phyloP scores from a whole-genome alignment of 2,888 invertebrate species.

The Hipparchia sbordonii region DNA sequence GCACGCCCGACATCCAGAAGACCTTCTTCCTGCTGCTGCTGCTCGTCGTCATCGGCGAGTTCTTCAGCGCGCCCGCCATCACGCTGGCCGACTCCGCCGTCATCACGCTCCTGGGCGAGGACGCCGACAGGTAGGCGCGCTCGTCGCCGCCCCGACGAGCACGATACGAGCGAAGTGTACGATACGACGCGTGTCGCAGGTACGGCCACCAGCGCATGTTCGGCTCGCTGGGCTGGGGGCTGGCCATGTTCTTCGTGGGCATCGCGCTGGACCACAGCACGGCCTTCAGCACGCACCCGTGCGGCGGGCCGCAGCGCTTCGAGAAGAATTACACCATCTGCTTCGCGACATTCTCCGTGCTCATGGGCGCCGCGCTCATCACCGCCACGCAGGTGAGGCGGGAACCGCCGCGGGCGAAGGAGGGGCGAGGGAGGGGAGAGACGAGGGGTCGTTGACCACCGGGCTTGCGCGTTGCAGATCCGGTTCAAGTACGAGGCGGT shows the following conservation, averaged over 20 bases:
- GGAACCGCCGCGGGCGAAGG: background rate
- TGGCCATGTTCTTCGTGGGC: constrained; percentile 99
- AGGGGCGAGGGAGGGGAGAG: background rate
- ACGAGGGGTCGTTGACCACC: too few species aligned
- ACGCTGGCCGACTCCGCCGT: constrained; percentile 97
- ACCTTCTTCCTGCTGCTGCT: constrained; percentile 97
- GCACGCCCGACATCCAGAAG: constrained; percentile 94
- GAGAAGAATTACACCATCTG: constrained; percentile 99
- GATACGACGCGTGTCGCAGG: constrained; percentile 52
- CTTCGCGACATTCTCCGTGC: constrained; percentile 97
- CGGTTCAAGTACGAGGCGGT: constrained; percentile 85
- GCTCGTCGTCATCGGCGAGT: constrained; percentile 97
- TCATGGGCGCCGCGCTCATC: constrained; percentile 97
- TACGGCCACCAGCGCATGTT: constrained; percentile 99
- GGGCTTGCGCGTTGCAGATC: constrained; percentile 59
- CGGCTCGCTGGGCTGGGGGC: constrained; percentile 98
- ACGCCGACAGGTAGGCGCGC: constrained; percentile 83
- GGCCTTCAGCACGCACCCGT: constrained; percentile 96
- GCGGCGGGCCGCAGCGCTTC: constrained; percentile 91
- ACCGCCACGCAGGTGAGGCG: constrained; percentile 92
- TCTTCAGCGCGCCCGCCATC: constrained; percentile 98
- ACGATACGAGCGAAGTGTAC: background rate
- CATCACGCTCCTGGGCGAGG: constrained; percentile 94
- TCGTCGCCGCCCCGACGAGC: background rate
- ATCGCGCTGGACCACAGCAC: constrained; percentile 98